Percentiles rank a stretch among this genome's conserved stretches.
phyloP scores from a whole-genome alignment of 2,797 vertebrate genomes.

The Xenentodon cancila region DNA sequence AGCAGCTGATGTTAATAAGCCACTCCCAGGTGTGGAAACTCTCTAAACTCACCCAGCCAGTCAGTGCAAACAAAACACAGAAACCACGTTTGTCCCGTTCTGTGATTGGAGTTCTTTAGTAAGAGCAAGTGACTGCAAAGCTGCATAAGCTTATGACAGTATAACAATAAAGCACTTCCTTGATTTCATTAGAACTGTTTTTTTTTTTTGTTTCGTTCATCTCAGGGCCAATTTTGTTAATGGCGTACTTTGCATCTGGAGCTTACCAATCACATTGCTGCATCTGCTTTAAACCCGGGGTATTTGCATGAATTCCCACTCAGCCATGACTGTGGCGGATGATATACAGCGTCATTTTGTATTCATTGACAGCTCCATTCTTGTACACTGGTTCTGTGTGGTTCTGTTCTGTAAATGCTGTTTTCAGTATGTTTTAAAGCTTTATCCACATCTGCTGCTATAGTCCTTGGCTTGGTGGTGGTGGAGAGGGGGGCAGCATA shows the following conservation, averaged over 20 bases:
- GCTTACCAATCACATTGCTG: constrained; percentile 42
- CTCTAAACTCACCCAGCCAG: constrained; percentile 64
- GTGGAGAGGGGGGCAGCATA: constrained; percentile 14
- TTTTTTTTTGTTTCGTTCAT: constrained; percentile 48
- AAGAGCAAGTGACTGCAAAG: constrained; percentile 2
- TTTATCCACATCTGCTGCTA: constrained; percentile 9
- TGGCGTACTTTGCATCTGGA: constrained; percentile 37
- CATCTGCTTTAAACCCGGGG: constrained; percentile 32
- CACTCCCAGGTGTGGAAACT: constrained; percentile 64
- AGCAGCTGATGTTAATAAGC: constrained; percentile 66
- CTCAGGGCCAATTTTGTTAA: constrained; percentile 36
- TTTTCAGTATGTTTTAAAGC: constrained; percentile 18
- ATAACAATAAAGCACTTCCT: constrained; percentile 34
- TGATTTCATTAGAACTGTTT: constrained; percentile 33
- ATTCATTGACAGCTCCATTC: constrained; percentile 10
- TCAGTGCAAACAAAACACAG: constrained; percentile 56
- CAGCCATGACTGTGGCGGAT: constrained; percentile 37
- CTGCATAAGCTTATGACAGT: constrained; percentile 19
- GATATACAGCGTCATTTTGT: constrained; percentile 45
- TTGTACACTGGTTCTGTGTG: constrained; percentile 10
- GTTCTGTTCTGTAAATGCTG: neutral
- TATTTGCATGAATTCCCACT: constrained; percentile 59
- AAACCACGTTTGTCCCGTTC: constrained; percentile 49
- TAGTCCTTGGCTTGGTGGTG: constrained; percentile 18
- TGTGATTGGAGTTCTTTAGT: constrained; percentile 13